Evolutionary conservation across 1,140 invertebrate species (phyloP).

Genomic region (Caenorhabditis brenneri): DNA sequence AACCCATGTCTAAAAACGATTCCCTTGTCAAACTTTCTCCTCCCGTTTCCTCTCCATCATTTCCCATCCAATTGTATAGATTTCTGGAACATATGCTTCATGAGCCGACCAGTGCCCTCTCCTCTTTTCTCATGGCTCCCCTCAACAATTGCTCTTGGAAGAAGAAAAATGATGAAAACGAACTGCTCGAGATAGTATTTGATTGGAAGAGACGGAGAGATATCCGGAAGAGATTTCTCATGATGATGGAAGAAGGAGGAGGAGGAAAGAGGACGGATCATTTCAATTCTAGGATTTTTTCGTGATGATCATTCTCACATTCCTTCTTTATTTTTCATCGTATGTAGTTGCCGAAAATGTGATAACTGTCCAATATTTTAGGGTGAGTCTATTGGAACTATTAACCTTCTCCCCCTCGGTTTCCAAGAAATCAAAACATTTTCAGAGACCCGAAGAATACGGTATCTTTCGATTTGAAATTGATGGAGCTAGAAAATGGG

Average conservation of each 20-base stretch:
- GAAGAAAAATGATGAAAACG: neutral
- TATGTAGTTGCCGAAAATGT: neutral
- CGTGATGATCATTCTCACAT: neutral
- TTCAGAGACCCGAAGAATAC: conserved; percentile 12
- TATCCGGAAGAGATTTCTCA: neutral
- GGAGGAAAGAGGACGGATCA: neutral
- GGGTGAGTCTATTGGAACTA: no score
- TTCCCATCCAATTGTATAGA: neutral
- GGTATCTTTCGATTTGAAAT: neutral
- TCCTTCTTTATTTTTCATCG: neutral
- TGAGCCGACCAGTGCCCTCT: neutral
- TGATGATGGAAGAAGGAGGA: neutral
- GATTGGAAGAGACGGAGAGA: neutral
- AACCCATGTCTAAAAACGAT: no score
- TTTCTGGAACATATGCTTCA: conserved; percentile 10
- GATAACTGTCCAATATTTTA: conserved; percentile 6
- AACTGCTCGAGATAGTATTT: neutral
- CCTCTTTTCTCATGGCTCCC: neutral
- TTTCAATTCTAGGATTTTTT: no score
- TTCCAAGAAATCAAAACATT: neutral
- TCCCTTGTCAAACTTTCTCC: neutral
- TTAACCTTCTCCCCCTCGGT: no score
- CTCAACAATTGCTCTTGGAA: conserved; percentile 1
- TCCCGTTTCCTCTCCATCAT: neutral
- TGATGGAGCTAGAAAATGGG: neutral